Percentiles rank a stretch among this genome's conserved stretches.
These are phyloP conservation scores for Lacanobia oleracea DNA, from an alignment of 2,888 invertebrate species.

Conservation along the genomic window DNA sequence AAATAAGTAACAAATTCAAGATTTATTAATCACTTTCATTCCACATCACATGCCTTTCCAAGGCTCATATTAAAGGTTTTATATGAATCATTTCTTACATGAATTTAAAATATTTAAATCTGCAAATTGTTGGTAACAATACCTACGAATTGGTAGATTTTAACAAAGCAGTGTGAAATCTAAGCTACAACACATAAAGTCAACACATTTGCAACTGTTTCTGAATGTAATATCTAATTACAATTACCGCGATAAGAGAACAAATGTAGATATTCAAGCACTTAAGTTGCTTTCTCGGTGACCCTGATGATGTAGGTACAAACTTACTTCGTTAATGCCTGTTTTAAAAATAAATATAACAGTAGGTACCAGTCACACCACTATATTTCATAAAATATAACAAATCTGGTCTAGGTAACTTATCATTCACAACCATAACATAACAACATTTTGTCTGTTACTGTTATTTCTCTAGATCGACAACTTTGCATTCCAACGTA, in stretches of 20 bases:
- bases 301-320: background rate
- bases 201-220: background rate
- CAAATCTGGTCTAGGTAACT: constrained; percentile 68
- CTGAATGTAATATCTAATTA: background rate
- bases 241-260: too few relatives aligned
- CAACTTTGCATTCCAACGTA: constrained; percentile 33
- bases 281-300: too few relatives aligned
- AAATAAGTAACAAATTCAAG: constrained; percentile 76
- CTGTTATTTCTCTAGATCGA: constrained; percentile 50
- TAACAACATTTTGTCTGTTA: constrained; percentile 63
- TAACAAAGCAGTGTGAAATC: background rate
- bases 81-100: background rate
- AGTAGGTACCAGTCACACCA: constrained; percentile 33
- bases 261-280: background rate
- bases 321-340: background rate
- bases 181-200: background rate
- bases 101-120: background rate
- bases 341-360: constrained; percentile 36
- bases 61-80: constrained; percentile 68
- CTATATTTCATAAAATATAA: constrained; percentile 55
- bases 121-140: background rate
- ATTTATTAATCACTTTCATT: constrained; percentile 84
- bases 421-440: constrained; percentile 84
- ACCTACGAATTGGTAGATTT: background rate
- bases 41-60: constrained; percentile 79